Conservation (phyloP, 2,888 invertebrate genomes). For the Tenthredo livida region DNA sequence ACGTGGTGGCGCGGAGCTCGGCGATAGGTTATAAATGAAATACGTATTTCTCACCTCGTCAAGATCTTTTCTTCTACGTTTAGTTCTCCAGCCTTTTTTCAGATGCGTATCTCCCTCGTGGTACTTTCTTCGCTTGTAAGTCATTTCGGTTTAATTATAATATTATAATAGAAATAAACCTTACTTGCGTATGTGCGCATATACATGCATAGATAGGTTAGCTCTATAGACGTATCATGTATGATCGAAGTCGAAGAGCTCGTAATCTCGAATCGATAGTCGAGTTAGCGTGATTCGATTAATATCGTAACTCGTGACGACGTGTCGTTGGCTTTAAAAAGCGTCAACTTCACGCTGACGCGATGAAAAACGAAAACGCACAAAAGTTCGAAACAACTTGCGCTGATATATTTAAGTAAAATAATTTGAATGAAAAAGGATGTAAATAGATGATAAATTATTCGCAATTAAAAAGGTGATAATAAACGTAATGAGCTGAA, state of each 20-base stretch:
- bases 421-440: background rate
- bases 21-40: no score
- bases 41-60: conserved; percentile 83
- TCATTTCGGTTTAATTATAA: conserved; percentile 78
- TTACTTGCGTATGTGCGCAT: conserved; percentile 45
- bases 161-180: background rate
- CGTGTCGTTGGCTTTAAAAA: background rate
- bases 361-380: background rate
- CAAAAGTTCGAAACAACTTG: background rate
- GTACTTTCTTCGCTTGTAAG: conserved; percentile 89
- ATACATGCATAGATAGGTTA: conserved; percentile 31
- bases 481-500: background rate
- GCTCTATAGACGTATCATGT: background rate
- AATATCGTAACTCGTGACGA: conserved; percentile 12
- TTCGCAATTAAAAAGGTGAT: background rate
- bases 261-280: background rate
- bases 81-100: conserved; percentile 88
- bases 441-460: background rate
- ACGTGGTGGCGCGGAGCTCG: conserved; percentile 58
- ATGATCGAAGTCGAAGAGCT: background rate
- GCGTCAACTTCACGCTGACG: background rate
- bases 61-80: conserved; percentile 88
- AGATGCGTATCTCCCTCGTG: conserved; percentile 90
- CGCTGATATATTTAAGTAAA: background rate
- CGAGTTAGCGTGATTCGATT: background rate